phyloP scores from a whole-genome alignment of 1,140 invertebrate species.

The Cydia strobilella region DNA sequence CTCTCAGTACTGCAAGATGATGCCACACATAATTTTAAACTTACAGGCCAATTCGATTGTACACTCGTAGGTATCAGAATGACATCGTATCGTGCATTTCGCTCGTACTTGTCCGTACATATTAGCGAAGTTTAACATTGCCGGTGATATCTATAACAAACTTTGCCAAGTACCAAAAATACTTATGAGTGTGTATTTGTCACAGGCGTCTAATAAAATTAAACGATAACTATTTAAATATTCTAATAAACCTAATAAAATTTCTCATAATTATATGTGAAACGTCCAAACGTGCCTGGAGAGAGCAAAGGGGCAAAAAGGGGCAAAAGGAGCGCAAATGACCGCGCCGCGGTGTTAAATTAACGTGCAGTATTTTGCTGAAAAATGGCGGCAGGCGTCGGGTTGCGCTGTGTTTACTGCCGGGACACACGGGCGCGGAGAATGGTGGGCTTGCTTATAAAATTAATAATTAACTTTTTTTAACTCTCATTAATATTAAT shows the following conservation, averaged over 20 bases:
- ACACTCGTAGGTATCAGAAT: too few relatives aligned
- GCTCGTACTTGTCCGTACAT: too few relatives aligned
- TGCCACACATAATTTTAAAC: too few relatives aligned
- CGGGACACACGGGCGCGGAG: conserved; percentile 46
- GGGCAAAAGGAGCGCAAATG: conserved; percentile 59
- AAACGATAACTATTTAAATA: conserved; percentile 25
- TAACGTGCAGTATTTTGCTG: conserved; percentile 77
- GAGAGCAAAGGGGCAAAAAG: conserved; percentile 45
- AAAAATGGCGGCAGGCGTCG: conserved; percentile 73
- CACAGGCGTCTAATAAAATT: not conserved
- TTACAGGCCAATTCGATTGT: too few relatives aligned
- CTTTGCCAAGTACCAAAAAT: too few relatives aligned
- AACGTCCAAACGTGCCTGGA: conserved; percentile 56
- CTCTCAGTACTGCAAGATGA: not conserved
- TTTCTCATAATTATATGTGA: conserved; percentile 38
- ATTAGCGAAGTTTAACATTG: too few relatives aligned
- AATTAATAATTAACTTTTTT: not conserved
- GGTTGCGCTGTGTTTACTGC: conserved; percentile 63
- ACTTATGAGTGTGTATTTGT: not conserved
- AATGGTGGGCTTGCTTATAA: conserved; percentile 32
- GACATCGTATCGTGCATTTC: too few relatives aligned
- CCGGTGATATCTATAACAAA: too few relatives aligned
- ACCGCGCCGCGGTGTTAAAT: conserved; percentile 67
- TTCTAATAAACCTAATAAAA: conserved; percentile 32
- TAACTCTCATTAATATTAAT: too few relatives aligned